These are phyloP conservation scores for Mayetiola destructor DNA, from an alignment of 2,888 invertebrate genomes.

Conservation along the genomic window DNA sequence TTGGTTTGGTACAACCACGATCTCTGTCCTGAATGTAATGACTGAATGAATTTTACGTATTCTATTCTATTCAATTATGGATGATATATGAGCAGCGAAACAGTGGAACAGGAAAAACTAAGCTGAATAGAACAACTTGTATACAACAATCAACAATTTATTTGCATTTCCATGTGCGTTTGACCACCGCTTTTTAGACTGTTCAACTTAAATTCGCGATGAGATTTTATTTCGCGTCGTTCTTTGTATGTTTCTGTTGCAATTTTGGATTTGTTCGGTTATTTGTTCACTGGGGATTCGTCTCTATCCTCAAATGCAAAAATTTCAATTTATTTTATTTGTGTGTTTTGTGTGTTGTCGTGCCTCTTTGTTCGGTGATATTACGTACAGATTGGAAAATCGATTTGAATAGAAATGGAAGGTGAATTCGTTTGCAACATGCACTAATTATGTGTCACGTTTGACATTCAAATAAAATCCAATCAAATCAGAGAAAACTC, in stretches of 20 bases:
- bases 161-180: too few species aligned
- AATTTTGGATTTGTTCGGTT: background rate
- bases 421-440: background rate
- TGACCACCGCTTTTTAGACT: too few species aligned
- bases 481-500: too few species aligned
- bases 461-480: slow-evolving; percentile 3
- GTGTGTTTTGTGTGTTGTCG: background rate
- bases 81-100: too few species aligned
- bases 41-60: too few species aligned
- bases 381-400: background rate
- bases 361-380: background rate
- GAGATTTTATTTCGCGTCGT: background rate
- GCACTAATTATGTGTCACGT: slow-evolving; percentile 5
- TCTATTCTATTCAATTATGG: too few species aligned
- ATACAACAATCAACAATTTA: too few species aligned
- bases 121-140: too few species aligned
- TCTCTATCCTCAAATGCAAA: background rate
- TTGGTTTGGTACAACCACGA: too few species aligned
- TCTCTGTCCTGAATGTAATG: too few species aligned
- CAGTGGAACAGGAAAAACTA: too few species aligned
- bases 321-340: background rate
- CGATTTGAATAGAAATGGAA: background rate
- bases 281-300: background rate
- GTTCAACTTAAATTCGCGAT: too few species aligned
- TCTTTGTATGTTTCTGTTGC: background rate